Evolutionary conservation across 2,888 invertebrate species (phyloP).

Genomic region (Anarsia innoxiella): DNA sequence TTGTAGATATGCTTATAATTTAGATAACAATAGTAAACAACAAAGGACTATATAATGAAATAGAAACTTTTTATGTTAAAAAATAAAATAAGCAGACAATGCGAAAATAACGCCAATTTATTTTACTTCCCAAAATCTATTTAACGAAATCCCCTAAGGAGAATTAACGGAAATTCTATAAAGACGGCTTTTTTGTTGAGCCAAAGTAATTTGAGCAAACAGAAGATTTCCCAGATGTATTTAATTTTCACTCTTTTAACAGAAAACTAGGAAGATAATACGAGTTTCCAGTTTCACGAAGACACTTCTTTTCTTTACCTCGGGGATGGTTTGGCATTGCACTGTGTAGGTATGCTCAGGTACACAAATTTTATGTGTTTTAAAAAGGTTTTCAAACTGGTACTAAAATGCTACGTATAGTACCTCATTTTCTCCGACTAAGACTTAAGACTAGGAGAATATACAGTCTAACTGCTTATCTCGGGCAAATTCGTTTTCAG

Average conservation of each 20-base stretch:
- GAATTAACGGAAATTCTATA: conserved; percentile 2
- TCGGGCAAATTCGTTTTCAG: too few species aligned
- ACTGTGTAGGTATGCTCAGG: conserved; percentile 7
- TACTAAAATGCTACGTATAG: too few species aligned
- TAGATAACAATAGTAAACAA: too few species aligned
- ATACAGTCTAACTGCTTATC: too few species aligned
- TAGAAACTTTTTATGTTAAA: too few species aligned
- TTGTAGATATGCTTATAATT: too few species aligned
- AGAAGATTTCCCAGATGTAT: conserved; percentile 34
- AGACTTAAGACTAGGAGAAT: too few species aligned
- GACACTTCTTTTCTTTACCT: conserved; percentile 51
- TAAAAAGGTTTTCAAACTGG: too few species aligned
- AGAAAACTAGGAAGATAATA: conserved; percentile 37
- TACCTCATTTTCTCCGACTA: too few species aligned
- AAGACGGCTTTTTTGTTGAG: neutral
- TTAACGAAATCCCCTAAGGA: neutral
- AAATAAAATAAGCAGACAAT: neutral
- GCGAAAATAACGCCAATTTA: neutral
- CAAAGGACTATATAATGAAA: too few species aligned
- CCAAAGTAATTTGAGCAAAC: conserved; percentile 4
- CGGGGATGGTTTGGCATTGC: conserved; percentile 35
- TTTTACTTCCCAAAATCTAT: neutral
- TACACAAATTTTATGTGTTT: too few species aligned
- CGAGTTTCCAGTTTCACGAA: conserved; percentile 34
- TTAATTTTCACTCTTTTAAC: conserved; percentile 29